phyloP scores from a whole-genome alignment of 2,888 invertebrate species.

The Crocallis elinguaria region DNA sequence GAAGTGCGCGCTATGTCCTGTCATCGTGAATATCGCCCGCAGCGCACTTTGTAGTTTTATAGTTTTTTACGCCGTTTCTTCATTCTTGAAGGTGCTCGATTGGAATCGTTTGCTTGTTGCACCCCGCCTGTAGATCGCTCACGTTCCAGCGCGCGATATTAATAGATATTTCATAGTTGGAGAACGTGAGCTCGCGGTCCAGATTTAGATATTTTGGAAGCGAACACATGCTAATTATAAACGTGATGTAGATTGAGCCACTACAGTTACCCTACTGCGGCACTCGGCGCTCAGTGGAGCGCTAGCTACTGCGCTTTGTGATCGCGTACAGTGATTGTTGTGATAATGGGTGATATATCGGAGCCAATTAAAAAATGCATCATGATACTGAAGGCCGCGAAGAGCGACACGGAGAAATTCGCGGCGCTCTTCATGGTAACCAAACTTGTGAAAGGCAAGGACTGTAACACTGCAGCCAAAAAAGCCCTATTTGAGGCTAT shows the following conservation, averaged over 20 bases:
- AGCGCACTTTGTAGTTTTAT: background rate
- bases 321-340: conserved; percentile 68
- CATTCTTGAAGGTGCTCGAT: conserved; percentile 32
- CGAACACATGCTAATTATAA: conserved; percentile 82
- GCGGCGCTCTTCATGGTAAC: conserved; percentile 96
- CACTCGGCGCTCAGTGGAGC: conserved; percentile 75
- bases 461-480: conserved; percentile 91
- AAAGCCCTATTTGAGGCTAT: conserved; percentile 94
- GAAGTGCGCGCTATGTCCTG: conserved; percentile 81
- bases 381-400: conserved; percentile 90
- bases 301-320: conserved; percentile 75
- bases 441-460: conserved; percentile 93
- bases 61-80: conserved; percentile 24
- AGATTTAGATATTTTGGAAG: conserved; percentile 85
- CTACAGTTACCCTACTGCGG: conserved; percentile 68
- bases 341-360: conserved; percentile 86
- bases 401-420: conserved; percentile 95
- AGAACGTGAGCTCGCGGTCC: conserved; percentile 84
- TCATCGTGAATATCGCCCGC: conserved; percentile 37
- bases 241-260: conserved; percentile 80
- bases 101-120: conserved; percentile 55
- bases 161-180: conserved; percentile 83
- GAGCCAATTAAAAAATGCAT: conserved; percentile 94
- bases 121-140: conserved; percentile 70
- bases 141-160: conserved; percentile 79